These are phyloP conservation scores for Hafferia zeledoni DNA, from an alignment of 2,797 vertebrate genomes.

Conservation along the genomic window DNA sequence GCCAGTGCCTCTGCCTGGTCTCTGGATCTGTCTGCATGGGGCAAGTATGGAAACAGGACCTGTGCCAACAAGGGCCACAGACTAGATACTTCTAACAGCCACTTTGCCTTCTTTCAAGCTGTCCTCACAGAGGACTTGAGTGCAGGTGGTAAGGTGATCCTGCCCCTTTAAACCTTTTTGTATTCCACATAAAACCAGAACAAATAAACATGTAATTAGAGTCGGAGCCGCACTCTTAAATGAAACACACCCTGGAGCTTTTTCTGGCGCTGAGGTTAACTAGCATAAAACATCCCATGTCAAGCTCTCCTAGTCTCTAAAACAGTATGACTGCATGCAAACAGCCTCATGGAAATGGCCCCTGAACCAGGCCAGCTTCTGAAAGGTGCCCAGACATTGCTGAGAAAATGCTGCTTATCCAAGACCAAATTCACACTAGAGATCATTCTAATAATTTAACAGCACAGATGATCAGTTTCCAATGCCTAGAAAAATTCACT, in stretches of 20 bases:
- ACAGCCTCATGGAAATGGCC: neutral
- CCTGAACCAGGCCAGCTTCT: neutral
- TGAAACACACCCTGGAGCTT: neutral
- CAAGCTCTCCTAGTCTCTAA: neutral
- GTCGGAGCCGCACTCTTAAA: neutral
- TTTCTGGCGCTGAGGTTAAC: neutral
- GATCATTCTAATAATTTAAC: neutral
- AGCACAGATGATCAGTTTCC: neutral
- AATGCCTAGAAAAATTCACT: neutral
- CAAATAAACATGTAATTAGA: neutral
- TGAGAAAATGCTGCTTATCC: neutral
- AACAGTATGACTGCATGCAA: neutral
- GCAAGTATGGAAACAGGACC: neutral
- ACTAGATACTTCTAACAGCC: neutral
- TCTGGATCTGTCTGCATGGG: neutral
- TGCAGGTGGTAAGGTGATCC: neutral
- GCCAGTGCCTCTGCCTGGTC: neutral
- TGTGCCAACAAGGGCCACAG: neutral
- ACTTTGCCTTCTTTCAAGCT: neutral
- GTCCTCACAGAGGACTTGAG: neutral
- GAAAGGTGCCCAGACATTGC: neutral
- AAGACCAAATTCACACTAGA: neutral
- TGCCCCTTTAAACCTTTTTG: neutral
- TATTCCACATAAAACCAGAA: neutral
- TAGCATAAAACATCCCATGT: neutral